Conservation (phyloP, 2,797 vertebrate species). For the Tadarida brasiliensis region DNA sequence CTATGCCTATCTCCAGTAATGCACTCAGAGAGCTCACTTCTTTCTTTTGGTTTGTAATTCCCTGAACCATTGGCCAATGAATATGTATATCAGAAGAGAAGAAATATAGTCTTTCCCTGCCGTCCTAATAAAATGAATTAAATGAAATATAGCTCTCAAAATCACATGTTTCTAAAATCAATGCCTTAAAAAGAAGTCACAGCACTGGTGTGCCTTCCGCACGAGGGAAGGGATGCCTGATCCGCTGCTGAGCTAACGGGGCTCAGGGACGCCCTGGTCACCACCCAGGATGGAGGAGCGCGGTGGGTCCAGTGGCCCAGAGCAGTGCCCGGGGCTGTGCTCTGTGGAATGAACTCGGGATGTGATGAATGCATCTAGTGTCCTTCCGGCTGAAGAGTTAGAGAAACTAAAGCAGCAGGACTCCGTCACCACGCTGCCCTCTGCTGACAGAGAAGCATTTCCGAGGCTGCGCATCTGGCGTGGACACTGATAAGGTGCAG, state of each 20-base stretch:
- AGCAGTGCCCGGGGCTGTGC: too few relatives aligned
- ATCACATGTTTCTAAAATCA: not conserved
- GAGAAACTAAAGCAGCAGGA: not conserved
- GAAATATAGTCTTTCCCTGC: not conserved
- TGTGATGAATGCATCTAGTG: not conserved
- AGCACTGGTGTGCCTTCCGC: too few relatives aligned
- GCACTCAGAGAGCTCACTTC: too few relatives aligned
- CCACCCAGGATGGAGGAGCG: too few relatives aligned
- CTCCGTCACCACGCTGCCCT: not conserved
- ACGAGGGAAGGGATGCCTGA: too few relatives aligned
- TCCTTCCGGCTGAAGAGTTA: not conserved
- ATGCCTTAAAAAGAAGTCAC: not conserved
- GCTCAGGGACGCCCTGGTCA: not conserved
- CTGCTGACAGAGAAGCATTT: too few relatives aligned
- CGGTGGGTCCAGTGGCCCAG: not conserved
- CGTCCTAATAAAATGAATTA: not conserved
- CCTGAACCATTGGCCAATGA: not conserved
- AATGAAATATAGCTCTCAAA: not conserved
- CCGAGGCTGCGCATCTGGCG: too few relatives aligned
- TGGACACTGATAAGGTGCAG: too few relatives aligned
- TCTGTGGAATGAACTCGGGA: not conserved
- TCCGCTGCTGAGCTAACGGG: not conserved
- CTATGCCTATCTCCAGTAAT: fast-evolving
- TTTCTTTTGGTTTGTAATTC: not conserved
- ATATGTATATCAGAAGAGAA: not conserved